Percentiles rank a stretch among this genome's conserved stretches.
Evolutionary conservation across 1,140 invertebrate species (phyloP).

Genomic region (Monomorium pharaonis): DNA sequence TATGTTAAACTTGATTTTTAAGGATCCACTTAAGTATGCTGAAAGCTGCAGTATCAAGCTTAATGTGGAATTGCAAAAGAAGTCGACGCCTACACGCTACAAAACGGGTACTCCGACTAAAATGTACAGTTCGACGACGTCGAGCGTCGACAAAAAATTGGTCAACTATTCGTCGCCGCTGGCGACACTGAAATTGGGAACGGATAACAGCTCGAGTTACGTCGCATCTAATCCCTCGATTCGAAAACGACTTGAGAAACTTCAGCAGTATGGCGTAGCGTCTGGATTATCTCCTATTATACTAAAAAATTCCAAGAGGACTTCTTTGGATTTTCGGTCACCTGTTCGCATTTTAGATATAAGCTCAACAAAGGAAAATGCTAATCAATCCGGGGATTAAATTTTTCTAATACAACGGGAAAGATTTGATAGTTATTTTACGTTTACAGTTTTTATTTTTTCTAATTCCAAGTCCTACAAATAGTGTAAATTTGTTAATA

Average conservation of each 20-base stretch:
- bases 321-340: constrained; percentile 74
- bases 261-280: constrained; percentile 77
- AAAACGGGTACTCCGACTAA: constrained; percentile 42
- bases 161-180: not conserved
- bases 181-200: not conserved
- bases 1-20: constrained; percentile 42
- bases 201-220: not conserved
- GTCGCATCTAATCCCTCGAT: constrained; percentile 50
- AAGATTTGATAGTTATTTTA: not conserved
- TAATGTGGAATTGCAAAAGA: constrained; percentile 75
- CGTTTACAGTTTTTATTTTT: not conserved
- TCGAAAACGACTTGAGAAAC: constrained; percentile 76
- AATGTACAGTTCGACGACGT: not conserved
- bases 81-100: constrained; percentile 58
- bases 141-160: constrained; percentile 1
- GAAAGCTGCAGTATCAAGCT: constrained; percentile 75
- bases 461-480: not conserved
- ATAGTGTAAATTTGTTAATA: constrained; percentile 15
- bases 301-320: constrained; percentile 67
- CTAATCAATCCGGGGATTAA: not conserved
- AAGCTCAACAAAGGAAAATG: not conserved
- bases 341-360: constrained; percentile 28
- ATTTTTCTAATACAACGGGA: too few species aligned
- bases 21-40: constrained; percentile 75
- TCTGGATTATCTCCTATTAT: constrained; percentile 75